Evolutionary conservation across 2,113 vertebrate genomes (phyloP), one percentile per base, ranked within the genome.

Genomic region (Apodemus sylvaticus): DNA sequence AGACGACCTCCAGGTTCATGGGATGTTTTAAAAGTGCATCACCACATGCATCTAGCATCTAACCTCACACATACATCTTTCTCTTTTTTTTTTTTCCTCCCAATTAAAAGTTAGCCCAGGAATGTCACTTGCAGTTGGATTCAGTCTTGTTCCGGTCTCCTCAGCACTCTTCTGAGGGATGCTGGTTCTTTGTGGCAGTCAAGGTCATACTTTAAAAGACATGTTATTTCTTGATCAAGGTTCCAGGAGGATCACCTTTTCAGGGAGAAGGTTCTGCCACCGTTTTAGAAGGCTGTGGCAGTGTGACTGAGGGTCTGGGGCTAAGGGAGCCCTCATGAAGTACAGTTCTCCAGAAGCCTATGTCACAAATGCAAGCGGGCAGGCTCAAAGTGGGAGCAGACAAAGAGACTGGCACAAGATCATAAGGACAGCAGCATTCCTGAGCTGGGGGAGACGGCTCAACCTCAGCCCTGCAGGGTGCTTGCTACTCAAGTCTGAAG

Each of bases 181-280:
- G 86, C 34, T 71, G 53, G 29, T 74, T 92, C 81, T 92, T 53
- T 17, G n/a, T 36, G 42, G 0, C 70, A 88, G 78, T 90, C 89
- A 95, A 96, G 79, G 74, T 88, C 83, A 87, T 10, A 71, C 55
- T 95, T 94, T 58, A 92, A 85, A 94, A 93, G 34, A 42, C 26
- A 82, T 62, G 22, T 71, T 79, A 83, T 53, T 95, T 92, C 55
- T 94, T 66, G 51, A 88, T 60, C 55, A 48, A 62, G n/a, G 55
- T 94, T 89, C 64, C 14, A 4, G 42, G 55, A 73, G 45, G n/a
- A 81, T 83, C 62, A 53, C 36, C 55, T 71, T 86, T 91, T 62
- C 73, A 39, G 6, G 45, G 42, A 55, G 58, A 95, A 83, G 70
- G 42, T 91, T 70, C 64, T 5, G 55, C 60, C 26, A 62, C 53